Evolutionary conservation across 2,888 invertebrate species (phyloP).

Genomic region (Microplitis deprimator): DNA sequence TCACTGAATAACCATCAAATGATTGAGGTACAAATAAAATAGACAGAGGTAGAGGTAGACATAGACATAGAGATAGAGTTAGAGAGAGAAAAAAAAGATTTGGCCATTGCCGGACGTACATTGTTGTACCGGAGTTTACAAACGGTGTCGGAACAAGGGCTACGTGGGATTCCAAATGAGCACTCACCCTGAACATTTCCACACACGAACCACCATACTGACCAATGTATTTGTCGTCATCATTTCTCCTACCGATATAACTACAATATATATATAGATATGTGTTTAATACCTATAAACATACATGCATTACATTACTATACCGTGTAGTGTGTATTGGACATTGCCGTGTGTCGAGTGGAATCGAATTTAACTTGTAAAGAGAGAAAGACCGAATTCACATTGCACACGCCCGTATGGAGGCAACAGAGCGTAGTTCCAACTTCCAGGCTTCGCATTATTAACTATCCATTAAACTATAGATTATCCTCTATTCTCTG

Average conservation of each 20-base stretch:
- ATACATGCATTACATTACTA: too few species aligned
- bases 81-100: constrained; percentile 18
- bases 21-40: constrained; percentile 9
- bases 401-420: constrained; percentile 60
- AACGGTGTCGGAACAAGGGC: constrained; percentile 53
- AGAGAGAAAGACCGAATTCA: neutral
- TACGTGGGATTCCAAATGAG: constrained; percentile 63
- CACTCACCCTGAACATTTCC: constrained; percentile 68
- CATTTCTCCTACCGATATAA: constrained; percentile 20
- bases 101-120: constrained; percentile 50
- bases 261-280: too few species aligned
- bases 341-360: constrained; percentile 42
- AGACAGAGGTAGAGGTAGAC: neutral
- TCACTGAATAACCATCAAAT: neutral
- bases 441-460: constrained; percentile 63
- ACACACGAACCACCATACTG: constrained; percentile 48
- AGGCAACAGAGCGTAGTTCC: constrained; percentile 70
- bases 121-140: constrained; percentile 47
- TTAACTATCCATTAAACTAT: constrained; percentile 57
- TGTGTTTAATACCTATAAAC: too few species aligned
- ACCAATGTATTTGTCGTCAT: constrained; percentile 32
- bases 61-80: neutral
- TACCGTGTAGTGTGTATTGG: too few species aligned
- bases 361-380: constrained; percentile 12
- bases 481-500: constrained; percentile 44